Base-by-base conservation (phyloP, 2,797 vertebrate genomes). In the Zalophus californianus region DNA sequence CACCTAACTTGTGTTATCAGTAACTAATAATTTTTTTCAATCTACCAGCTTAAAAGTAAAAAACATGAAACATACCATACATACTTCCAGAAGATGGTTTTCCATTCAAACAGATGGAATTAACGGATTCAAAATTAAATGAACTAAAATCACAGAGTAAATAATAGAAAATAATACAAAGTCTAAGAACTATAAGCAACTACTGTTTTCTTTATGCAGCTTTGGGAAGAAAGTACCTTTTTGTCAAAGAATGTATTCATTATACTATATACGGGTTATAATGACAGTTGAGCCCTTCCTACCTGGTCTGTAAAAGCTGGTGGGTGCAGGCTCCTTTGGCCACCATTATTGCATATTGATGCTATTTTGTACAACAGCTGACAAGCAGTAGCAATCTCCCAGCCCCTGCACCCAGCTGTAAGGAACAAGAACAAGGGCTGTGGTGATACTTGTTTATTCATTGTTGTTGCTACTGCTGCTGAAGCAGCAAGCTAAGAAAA, bases 401-500 rank as follows among this genome's bases (percentile, higher is more conserved):
- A 94, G 80, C 0, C 50, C 44, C 68, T 94, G 50, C 12, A 96
- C 29, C 62, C 79, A 96, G 87, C 80, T 87, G 38, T 58, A 93
- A 91, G 50, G 60, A 72, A 85, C 80, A 96, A 88, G 66, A 96
- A 94, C 48, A 95, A 95, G 38, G 54, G 79, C 64, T 93, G 56
- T 85, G 89, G 48, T 90, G 70, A 83, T 87, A 83, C 60, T 90
- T 93, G 23, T 95, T 92, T 95, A 96, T 97, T 98, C 44, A 86
- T 25, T 95, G 73, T 41, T 86, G 70, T n/a, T 89, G 83, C 23
- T 86, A 62, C 86, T 93, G 88, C 52, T 96, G 38, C 83, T 94
- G 83, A 96, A 95, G 44, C 64, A 97, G 95, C 75, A 96, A 86
- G 92, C 68, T 96, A 44, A 97, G 86, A 91, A 97, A 97, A 93